Evolutionary conservation across 2,888 invertebrate species (phyloP), one percentile per base, ranked within the genome.

Genomic region (Rotaria socialis): DNA sequence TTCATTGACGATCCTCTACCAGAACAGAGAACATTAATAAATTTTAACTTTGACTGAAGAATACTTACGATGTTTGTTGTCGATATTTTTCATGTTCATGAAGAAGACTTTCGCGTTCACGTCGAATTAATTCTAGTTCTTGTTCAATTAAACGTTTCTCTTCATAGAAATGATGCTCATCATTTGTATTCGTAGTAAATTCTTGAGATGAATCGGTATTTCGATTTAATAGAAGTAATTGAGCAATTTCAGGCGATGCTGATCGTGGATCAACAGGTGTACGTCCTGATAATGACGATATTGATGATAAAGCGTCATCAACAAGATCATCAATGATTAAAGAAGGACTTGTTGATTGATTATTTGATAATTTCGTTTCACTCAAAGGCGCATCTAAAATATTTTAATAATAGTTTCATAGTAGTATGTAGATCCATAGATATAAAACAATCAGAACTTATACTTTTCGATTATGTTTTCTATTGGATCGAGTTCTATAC

Each of bases 131-230:
- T 84, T 85, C 85, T 55, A 86, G 67, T 80, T 86, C 85, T 50
- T 86, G 55, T 80, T 86, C 85, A 85, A 86, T 86, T 22, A 86
- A 55, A 27, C 84, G 86, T 67, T 86, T 86, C 55, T 86, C 84
- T 47, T 60, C n/a, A 22, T 86, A 67, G 11, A 86, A 84, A 52
- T 50, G 43, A 74, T 74, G 84, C 14, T 84, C 67, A 58, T 84
- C 43, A 43, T 24, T 47, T 60, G 60, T 84, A 60, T 86, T 84
- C 11, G 24, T 14, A 67, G 16, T 35, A 19, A 41, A 67, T 67
- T 67, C 67, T 67, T 67, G 67, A 5, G 67, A 27, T 2, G 6
- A 7, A 35, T 67, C 67, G 0, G 10, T 27, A 67, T 67, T 27
- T 35, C 67, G 67, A 67, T 67, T 67, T 35, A 67, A 41, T 35